Percentiles rank a stretch among this genome's conserved stretches.
These are phyloP conservation scores for Pygmarrhopalites habei DNA, from an alignment of 1,140 invertebrate species.

Conservation along the genomic window DNA sequence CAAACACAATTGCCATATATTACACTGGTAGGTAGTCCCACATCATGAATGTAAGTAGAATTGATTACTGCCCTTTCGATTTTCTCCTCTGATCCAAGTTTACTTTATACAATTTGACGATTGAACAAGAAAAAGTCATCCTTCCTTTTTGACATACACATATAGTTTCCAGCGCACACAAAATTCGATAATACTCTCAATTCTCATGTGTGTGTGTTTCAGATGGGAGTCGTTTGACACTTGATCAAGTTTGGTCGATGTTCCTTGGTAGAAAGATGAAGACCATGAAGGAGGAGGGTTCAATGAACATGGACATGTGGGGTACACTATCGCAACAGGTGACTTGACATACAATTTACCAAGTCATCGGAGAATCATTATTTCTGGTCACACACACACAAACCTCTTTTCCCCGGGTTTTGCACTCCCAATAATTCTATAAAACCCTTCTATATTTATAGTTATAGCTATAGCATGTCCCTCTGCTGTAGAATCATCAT, in stretches of 20 bases:
- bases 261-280: neutral
- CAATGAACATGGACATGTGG: neutral
- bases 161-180: too few species aligned
- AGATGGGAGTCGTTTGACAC: neutral
- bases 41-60: too few species aligned
- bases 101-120: neutral
- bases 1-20: too few species aligned
- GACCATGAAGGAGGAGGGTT: neutral
- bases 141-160: too few species aligned
- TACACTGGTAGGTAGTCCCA: too few species aligned
- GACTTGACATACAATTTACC: neutral
- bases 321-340: conserved; percentile 1
- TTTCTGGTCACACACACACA: neutral
- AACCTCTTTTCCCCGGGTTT: neutral
- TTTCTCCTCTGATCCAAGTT: neutral
- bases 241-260: conserved; percentile 16
- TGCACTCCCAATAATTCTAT: neutral
- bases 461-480: too few species aligned
- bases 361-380: neutral
- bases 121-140: neutral
- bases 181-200: too few species aligned
- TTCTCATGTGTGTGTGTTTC: too few species aligned
- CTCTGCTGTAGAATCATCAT: neutral
- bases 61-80: neutral
- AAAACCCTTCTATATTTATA: too few species aligned